A percentile compares a stretch with the other conserved stretches of the same genome.
Evolutionary conservation across 1,140 invertebrate genomes (phyloP).

Genomic region (Cydia fagiglandana): DNA sequence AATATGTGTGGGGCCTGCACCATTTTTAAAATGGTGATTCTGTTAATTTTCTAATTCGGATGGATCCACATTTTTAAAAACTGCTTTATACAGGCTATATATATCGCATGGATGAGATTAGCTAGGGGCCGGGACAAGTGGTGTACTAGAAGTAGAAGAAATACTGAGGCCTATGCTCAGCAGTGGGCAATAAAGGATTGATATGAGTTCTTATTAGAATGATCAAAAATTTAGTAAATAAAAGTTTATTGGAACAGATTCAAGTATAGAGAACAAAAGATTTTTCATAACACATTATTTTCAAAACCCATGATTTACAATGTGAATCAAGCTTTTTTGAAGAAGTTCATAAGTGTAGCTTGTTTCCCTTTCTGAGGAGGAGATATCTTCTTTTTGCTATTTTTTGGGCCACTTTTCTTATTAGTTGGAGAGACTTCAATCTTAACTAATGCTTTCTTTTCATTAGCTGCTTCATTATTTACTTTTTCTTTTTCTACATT

Average conservation of each 20-base stretch:
- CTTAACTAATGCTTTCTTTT: slow-evolving; percentile 42
- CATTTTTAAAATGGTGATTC: too few relatives aligned
- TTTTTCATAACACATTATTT: background rate
- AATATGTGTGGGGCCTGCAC: too few relatives aligned
- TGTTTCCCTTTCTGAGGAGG: slow-evolving; percentile 71
- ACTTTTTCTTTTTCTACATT: slow-evolving; percentile 42
- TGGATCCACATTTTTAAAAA: too few relatives aligned
- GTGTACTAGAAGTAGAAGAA: too few relatives aligned
- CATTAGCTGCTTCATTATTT: slow-evolving; percentile 32
- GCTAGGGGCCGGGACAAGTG: too few relatives aligned
- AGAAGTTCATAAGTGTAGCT: slow-evolving; percentile 65
- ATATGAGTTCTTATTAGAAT: too few relatives aligned
- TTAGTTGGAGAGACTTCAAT: slow-evolving; percentile 51
- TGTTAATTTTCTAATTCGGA: too few relatives aligned
- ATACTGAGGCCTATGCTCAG: too few relatives aligned
- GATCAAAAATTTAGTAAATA: background rate
- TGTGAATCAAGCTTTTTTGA: slow-evolving; percentile 55
- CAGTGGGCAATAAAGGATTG: too few relatives aligned
- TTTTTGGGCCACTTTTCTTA: slow-evolving; percentile 45
- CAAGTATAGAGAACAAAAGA: background rate
- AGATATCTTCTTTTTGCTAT: slow-evolving; percentile 59
- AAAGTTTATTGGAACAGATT: background rate
- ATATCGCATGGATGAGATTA: too few relatives aligned
- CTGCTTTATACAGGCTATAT: too few relatives aligned
- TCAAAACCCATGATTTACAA: slow-evolving; percentile 15